Percentiles rank a stretch among this genome's conserved stretches.
Evolutionary conservation across 2,888 invertebrate species (phyloP).

Genomic region (Epirrhoe tristata): DNA sequence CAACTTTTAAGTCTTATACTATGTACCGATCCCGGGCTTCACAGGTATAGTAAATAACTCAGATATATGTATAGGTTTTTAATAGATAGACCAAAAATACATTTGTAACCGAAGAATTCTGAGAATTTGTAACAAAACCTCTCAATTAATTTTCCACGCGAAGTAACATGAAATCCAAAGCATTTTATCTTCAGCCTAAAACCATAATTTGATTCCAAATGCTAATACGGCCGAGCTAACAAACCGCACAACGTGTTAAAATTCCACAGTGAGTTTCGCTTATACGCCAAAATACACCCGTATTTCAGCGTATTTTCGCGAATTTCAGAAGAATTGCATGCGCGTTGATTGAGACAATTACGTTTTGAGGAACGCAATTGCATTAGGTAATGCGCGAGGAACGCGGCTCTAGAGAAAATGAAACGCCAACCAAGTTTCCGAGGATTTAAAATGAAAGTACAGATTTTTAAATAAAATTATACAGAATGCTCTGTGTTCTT

Average conservation of each 20-base stretch:
- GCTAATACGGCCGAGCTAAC: slow-evolving; percentile 38
- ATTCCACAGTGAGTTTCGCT: slow-evolving; percentile 20
- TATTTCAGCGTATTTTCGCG: slow-evolving; percentile 29
- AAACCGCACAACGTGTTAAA: slow-evolving; percentile 38
- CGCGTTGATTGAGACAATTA: slow-evolving; percentile 76
- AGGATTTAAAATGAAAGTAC: neutral
- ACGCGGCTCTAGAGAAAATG: slow-evolving; percentile 43
- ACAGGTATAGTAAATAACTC: too few relatives aligned
- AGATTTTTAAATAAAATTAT: slow-evolving; percentile 3
- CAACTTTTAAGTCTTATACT: slow-evolving; percentile 14
- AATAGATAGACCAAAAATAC: neutral
- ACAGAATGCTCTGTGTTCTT: neutral
- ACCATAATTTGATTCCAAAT: slow-evolving; percentile 37
- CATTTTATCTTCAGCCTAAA: slow-evolving; percentile 24
- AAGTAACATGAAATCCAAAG: slow-evolving; percentile 8
- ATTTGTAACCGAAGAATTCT: neutral
- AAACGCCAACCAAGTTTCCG: slow-evolving; percentile 5
- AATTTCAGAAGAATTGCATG: slow-evolving; percentile 61
- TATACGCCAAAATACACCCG: slow-evolving; percentile 20
- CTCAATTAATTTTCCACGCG: neutral
- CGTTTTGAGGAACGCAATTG: slow-evolving; percentile 75
- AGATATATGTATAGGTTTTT: too few relatives aligned
- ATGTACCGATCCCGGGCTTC: neutral
- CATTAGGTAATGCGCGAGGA: slow-evolving; percentile 76
- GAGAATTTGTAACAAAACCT: neutral